Conservation (phyloP, 2,888 invertebrate genomes). For the Anthrax anthrax region DNA sequence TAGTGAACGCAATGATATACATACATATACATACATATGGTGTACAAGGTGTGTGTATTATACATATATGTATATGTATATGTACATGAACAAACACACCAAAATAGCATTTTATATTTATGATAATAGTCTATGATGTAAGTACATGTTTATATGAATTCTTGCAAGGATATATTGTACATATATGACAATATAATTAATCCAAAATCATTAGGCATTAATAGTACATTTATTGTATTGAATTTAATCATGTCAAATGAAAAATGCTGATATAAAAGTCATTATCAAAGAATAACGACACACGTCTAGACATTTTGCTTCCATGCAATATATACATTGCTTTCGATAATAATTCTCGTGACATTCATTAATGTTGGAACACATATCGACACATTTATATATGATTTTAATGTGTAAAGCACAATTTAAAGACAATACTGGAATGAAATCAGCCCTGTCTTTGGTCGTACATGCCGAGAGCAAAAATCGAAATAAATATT, state of each 20-base stretch:
- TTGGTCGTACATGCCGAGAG: neutral
- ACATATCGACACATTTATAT: neutral
- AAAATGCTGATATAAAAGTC: conserved; percentile 6
- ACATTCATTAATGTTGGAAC: neutral
- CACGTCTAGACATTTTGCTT: conserved; percentile 7
- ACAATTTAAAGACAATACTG: neutral
- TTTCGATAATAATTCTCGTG: neutral
- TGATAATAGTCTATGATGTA: no score
- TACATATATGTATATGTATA: no score
- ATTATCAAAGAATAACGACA: conserved; percentile 4
- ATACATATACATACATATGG: no score
- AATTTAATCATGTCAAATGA: neutral
- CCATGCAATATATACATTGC: conserved; percentile 3
- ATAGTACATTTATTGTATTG: neutral
- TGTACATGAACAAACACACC: no score
- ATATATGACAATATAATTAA: neutral
- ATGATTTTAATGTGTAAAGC: neutral
- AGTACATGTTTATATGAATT: no score
- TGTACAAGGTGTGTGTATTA: no score
- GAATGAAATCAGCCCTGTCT: neutral
- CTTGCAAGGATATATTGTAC: no score
- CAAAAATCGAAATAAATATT: neutral
- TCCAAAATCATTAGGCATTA: conserved; percentile 3
- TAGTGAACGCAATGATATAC: no score
- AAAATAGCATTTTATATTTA: no score